These are phyloP conservation scores for Pectinophora gossypiella DNA, from an alignment of 1,140 invertebrate species.

Conservation along the genomic window DNA sequence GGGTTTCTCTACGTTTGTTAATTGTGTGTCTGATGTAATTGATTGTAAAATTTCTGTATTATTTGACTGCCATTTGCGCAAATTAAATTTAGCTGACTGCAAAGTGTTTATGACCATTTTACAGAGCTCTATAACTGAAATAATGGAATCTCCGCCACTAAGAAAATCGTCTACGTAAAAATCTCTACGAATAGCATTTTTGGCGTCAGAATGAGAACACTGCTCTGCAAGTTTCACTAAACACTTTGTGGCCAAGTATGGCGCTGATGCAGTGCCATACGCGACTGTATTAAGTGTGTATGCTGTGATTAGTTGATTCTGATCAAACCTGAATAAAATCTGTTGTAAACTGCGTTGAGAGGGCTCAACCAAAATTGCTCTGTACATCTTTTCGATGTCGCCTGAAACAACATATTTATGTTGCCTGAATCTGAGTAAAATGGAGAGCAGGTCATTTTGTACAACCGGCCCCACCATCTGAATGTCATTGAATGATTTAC, in stretches of 20 bases:
- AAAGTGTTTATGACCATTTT: constrained; percentile 14
- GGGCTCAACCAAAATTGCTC: constrained; percentile 29
- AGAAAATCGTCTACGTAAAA: constrained; percentile 67
- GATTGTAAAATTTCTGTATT: background rate
- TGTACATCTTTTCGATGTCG: constrained; percentile 34
- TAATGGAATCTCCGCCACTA: constrained; percentile 25
- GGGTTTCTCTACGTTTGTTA: background rate
- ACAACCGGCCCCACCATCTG: constrained; percentile 33
- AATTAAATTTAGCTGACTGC: constrained; percentile 8
- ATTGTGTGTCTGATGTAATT: background rate
- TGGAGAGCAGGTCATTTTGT: constrained; percentile 24
- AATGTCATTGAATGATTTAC: constrained; percentile 27
- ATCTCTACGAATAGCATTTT: constrained; percentile 30
- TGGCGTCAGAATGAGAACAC: constrained; percentile 21
- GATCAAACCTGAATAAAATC: constrained; percentile 31
- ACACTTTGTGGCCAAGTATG: constrained; percentile 38
- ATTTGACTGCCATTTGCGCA: constrained; percentile 1
- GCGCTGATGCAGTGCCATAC: constrained; percentile 29
- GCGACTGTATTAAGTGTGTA: constrained; percentile 25
- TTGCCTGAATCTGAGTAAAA: constrained; percentile 14
- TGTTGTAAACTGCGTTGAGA: constrained; percentile 33
- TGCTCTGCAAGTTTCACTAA: constrained; percentile 38
- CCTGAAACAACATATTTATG: constrained; percentile 19
- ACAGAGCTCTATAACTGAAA: constrained; percentile 13
- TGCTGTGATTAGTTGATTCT: constrained; percentile 3